Conservation (phyloP, 2,888 invertebrate genomes). For the Creontiades dilutus region DNA sequence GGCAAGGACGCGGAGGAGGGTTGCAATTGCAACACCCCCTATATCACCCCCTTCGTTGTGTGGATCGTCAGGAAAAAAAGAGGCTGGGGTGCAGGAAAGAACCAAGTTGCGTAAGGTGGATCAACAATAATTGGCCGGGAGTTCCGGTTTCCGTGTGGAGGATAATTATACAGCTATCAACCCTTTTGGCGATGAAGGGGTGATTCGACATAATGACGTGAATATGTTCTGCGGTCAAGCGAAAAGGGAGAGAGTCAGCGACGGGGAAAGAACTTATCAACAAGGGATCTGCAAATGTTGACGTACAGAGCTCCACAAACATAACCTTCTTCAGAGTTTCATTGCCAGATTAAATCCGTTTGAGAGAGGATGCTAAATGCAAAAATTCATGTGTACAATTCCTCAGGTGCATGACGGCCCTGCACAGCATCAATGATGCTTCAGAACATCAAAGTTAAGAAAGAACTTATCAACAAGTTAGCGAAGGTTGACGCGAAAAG, state of each 20-base stretch:
- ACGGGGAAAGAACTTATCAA: not conserved
- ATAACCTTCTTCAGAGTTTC: no score
- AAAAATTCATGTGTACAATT: no score
- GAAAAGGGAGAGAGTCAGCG: not conserved
- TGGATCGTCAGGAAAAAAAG: conserved; percentile 21
- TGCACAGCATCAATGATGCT: no score
- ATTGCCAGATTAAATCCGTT: no score
- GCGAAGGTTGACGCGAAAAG: no score
- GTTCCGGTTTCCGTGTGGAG: not conserved
- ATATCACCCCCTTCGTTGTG: not conserved
- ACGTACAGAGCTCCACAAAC: no score
- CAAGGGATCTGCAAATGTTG: not conserved
- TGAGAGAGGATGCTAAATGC: no score
- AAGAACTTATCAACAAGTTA: no score
- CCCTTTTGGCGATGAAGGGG: not conserved
- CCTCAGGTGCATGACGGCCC: no score
- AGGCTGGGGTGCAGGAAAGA: not conserved
- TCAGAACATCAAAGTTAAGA: no score
- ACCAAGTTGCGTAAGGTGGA: conserved; percentile 58
- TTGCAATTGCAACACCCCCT: conserved; percentile 55
- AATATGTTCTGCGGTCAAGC: conserved; percentile 10
- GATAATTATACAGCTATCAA: conserved; percentile 29
- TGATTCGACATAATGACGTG: not conserved
- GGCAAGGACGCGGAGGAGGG: conserved; percentile 46
- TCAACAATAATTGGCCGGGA: conserved; percentile 48